These are phyloP conservation scores for Phrynosoma platyrhinos DNA, from an alignment of 2,113 vertebrate species.

Conservation along the genomic window DNA sequence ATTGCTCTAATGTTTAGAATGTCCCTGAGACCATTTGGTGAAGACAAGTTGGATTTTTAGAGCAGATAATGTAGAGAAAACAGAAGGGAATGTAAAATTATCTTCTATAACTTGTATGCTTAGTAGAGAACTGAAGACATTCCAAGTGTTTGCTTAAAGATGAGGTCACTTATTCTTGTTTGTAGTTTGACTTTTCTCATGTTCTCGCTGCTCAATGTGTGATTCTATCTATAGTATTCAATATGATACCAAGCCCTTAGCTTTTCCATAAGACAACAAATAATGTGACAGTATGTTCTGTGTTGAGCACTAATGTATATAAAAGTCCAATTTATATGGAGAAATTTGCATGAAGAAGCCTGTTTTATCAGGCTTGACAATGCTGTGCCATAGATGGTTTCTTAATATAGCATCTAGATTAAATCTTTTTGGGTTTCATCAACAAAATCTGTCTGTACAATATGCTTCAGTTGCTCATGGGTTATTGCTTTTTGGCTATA, in stretches of 20 bases:
- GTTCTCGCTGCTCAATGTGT: background rate
- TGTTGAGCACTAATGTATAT: constrained; percentile 1
- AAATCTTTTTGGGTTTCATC: constrained; percentile 16
- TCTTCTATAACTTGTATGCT: background rate
- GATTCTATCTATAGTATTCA: background rate
- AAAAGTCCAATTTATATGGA: constrained; percentile 32
- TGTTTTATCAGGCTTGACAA: fast-evolving
- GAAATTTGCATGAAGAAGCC: background rate
- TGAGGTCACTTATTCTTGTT: background rate
- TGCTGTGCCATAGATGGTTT: constrained; percentile 16
- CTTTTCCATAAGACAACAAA: constrained; percentile 19
- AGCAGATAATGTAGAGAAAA: constrained; percentile 13
- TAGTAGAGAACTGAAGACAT: background rate
- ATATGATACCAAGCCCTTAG: constrained; percentile 6
- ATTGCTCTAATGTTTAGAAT: background rate
- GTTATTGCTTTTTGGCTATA: background rate
- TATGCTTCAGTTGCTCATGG: background rate
- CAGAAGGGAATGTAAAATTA: constrained; percentile 21
- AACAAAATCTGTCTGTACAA: background rate
- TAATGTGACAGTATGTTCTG: constrained; percentile 22
- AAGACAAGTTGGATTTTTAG: background rate
- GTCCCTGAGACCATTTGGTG: constrained; percentile 8
- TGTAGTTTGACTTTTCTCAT: background rate
- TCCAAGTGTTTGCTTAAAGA: background rate
- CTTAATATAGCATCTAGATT: constrained; percentile 17